A percentile compares a stretch with the other conserved stretches of the same genome.
phyloP scores from a whole-genome alignment of 2,888 invertebrate genomes.

The Urechis unicinctus region DNA sequence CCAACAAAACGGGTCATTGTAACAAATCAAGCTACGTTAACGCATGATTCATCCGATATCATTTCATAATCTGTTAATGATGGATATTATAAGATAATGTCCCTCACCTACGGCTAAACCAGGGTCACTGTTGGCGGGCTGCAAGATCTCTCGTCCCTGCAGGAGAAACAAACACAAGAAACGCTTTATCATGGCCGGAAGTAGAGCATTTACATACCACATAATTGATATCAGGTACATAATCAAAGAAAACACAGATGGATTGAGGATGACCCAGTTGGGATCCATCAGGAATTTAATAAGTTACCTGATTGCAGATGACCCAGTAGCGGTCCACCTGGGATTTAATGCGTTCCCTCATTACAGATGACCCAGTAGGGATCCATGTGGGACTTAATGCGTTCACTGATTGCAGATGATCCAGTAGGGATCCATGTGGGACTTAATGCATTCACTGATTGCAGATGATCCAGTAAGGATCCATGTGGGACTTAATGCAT shows the following conservation, averaged over 20 bases:
- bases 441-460: slow-evolving; percentile 71
- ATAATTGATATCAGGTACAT: too few species aligned
- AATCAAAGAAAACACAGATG: slow-evolving; percentile 61
- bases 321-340: too few species aligned
- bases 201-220: not conserved
- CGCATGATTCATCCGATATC: too few species aligned
- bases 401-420: slow-evolving; percentile 84
- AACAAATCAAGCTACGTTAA: too few species aligned
- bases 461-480: too few species aligned
- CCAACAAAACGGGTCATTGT: too few species aligned
- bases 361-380: slow-evolving; percentile 91
- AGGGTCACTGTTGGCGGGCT: slow-evolving; percentile 92
- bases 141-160: slow-evolving; percentile 56
- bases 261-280: too few species aligned
- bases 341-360: slow-evolving; percentile 67
- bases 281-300: too few species aligned
- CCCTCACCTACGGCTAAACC: slow-evolving; percentile 77
- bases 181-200: not conserved
- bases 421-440: slow-evolving; percentile 94
- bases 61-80: too few species aligned
- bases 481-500: too few species aligned
- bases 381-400: slow-evolving; percentile 77
- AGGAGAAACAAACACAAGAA: slow-evolving; percentile 1
- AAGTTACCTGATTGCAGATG: too few species aligned
- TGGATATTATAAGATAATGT: slow-evolving; percentile 4